Evolutionary conservation across 2,888 invertebrate species (phyloP).

Genomic region (Eupeodes luniger): DNA sequence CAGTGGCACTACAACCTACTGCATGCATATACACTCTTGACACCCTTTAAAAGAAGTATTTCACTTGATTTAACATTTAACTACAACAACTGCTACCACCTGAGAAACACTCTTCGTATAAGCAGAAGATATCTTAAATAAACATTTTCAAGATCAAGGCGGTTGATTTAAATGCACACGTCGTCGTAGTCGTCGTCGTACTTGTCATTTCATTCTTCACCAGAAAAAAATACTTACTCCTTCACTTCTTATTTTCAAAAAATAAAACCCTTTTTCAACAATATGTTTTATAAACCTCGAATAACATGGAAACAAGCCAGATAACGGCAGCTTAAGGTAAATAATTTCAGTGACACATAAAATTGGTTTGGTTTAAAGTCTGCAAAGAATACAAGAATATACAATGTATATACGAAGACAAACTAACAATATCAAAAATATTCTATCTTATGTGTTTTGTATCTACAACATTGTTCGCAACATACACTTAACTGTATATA

Average conservation of each 20-base stretch:
- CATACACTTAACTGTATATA: neutral
- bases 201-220: neutral
- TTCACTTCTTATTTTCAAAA: neutral
- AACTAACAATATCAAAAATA: neutral
- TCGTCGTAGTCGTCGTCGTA: neutral
- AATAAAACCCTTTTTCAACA: constrained; percentile 21
- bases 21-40: neutral
- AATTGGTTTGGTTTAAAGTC: constrained; percentile 7
- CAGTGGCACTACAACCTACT: neutral
- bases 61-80: neutral
- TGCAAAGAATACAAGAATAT: neutral
- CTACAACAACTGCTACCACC: neutral
- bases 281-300: too few species aligned
- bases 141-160: constrained; percentile 71
- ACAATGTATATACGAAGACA: too few species aligned
- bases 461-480: neutral
- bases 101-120: neutral
- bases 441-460: neutral
- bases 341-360: constrained; percentile 58
- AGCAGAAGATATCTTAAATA: constrained; percentile 21
- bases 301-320: neutral
- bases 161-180: constrained; percentile 45
- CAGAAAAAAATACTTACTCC: neutral
- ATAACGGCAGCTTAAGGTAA: constrained; percentile 65
- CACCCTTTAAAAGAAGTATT: constrained; percentile 6